Evolutionary conservation across 2,888 invertebrate species (phyloP), one percentile per base, ranked within the genome.

Genomic region (Zele albiditarsus): DNA sequence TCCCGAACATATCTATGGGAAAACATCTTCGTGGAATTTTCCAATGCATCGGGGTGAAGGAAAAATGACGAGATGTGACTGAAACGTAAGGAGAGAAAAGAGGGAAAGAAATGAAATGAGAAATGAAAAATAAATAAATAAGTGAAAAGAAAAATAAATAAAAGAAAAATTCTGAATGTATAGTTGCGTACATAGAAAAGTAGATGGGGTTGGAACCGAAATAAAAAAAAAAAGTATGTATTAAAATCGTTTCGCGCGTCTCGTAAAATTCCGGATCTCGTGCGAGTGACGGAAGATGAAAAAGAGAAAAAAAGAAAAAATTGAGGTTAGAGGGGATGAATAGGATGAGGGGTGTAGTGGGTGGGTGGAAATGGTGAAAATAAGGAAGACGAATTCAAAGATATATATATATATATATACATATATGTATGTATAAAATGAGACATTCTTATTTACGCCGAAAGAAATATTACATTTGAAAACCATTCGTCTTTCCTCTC

Each of bases 381-480:
- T 31, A 33, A 58, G 38, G 31, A 33, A 66, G 31, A 57, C 25
- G 31, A 57, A 65, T 38, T 65, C n/a, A 58, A 63, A 23, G 8
- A 58, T 42, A 66, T 33, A 14, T 38, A 25, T 46, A 38, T 49
- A 65, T 60, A 66, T 66, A 65, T 57, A 14, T 38, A 25, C 28
- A 38, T 49, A 65, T 60, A 66, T 66, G 58, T 57, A 23, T 46
- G 42, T 46, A 68, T 74, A 74, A 76, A 70, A 79, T 75, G 79
- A 66, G 79, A 78, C 77, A 78, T 82, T 82, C 84, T 85, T 86
- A 86, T 87, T 88, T 87, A 84, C 84, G 82, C 81, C 71, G 80
- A 80, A 81, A 85, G 84, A 88, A 87, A 86, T 86, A 87, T 86
- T 84, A 85, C 85, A 85, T 85, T 87, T 86, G 85, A 84, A 78